phyloP scores from a whole-genome alignment of 2,797 vertebrate species.

The Epinephelus malabaricus region DNA sequence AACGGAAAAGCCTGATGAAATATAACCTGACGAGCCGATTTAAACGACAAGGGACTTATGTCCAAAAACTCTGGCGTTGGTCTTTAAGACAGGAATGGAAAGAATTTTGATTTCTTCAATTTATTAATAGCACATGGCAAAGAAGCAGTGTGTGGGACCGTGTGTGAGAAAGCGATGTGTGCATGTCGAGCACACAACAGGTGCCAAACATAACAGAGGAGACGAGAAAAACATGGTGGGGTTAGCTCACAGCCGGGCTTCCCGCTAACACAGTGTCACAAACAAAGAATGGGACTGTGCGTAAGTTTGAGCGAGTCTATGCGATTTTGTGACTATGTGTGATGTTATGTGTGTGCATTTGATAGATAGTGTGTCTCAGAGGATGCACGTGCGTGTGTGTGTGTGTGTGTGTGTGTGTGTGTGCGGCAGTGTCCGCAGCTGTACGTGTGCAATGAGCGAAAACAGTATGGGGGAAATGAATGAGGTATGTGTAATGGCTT shows the following conservation, averaged over 20 bases:
- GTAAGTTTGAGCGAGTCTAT: constrained; percentile 57
- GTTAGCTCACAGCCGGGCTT: constrained; percentile 79
- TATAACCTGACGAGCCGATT: neutral
- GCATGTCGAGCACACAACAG: constrained; percentile 65
- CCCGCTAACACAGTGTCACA: constrained; percentile 79
- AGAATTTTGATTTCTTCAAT: constrained; percentile 66
- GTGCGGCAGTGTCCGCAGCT: constrained; percentile 54
- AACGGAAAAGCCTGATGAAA: constrained; percentile 14
- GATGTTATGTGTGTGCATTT: constrained; percentile 47
- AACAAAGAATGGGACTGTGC: constrained; percentile 73
- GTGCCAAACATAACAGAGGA: constrained; percentile 84
- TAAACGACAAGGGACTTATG: constrained; percentile 14
- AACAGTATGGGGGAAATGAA: constrained; percentile 69
- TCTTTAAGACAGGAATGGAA: constrained; percentile 61
- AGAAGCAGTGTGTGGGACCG: constrained; percentile 32
- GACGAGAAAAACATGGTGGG: constrained; percentile 77
- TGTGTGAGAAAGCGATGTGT: constrained; percentile 7
- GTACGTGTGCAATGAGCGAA: constrained; percentile 67
- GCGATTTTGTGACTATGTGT: constrained; percentile 63
- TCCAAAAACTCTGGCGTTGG: constrained; percentile 15
- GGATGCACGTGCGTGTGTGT: constrained; percentile 46
- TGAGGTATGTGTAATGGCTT: constrained; percentile 72
- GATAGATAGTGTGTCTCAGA: constrained; percentile 52
- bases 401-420: constrained; percentile 20
- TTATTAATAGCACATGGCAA: constrained; percentile 76